These are phyloP conservation scores for Podocnemis expansa DNA, from an alignment of 2,113 vertebrate species.

Conservation along the genomic window DNA sequence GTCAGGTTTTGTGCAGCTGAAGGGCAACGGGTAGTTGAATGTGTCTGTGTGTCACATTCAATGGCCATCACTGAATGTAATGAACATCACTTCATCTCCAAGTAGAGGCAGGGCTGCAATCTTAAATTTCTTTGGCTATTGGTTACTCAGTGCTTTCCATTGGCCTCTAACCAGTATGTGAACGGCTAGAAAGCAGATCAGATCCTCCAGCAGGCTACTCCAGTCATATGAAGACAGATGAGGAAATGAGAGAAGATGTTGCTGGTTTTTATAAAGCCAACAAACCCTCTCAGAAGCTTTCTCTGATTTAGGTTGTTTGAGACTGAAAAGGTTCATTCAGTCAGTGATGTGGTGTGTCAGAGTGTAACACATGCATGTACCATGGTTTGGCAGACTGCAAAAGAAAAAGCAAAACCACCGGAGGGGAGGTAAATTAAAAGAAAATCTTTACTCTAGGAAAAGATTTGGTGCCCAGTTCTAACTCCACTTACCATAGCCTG, in stretches of 20 bases:
- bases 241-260: background rate
- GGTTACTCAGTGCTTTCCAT: background rate
- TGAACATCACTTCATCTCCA: background rate
- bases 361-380: background rate
- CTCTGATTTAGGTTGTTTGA: background rate
- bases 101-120: background rate
- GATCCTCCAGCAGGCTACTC: background rate
- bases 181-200: no score
- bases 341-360: slow-evolving; percentile 47
- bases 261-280: background rate
- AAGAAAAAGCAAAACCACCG: background rate
- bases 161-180: background rate
- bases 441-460: background rate
- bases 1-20: background rate
- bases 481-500: slow-evolving; percentile 95
- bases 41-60: slow-evolving; percentile 36
- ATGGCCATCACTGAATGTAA: slow-evolving; percentile 51
- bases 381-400: background rate
- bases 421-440: background rate
- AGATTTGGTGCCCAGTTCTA: slow-evolving; percentile 8
- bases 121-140: background rate
- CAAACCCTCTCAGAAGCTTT: background rate
- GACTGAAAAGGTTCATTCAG: slow-evolving; percentile 27
- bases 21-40: slow-evolving; percentile 25
- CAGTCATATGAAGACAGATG: background rate